Base-by-base conservation (phyloP, 1,140 invertebrate species). In the Trichomalopsis sarcophagae region DNA sequence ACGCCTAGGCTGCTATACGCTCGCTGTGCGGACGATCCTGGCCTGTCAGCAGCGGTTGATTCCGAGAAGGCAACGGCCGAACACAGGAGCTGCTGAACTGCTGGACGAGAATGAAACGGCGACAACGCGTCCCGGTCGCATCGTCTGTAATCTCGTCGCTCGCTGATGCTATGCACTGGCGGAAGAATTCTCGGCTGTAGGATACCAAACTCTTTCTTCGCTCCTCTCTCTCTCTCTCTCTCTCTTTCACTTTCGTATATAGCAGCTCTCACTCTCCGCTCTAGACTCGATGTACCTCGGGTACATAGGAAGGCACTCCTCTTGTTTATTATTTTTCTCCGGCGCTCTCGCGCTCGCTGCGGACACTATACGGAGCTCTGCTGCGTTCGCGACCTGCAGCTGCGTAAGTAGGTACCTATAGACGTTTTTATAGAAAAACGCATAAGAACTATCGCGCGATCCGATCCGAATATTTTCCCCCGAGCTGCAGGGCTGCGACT, bases 301-400 rank as follows among this genome's bases (percentile, higher is more conserved):
- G 47, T 27, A 27, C n/a, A n/a, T 0, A 47, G 44, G 44, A 14
- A 50, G 47, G 47, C 40, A 44, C 79, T 88, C 87, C 86, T 89
- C 88, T 90, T 90, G 89, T 90, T 90, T 89, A 89, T 90, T 89
- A 89, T 89, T 87, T 86, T 87, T 82, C 84, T 50, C 84, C 82
- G 82, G 85, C 74, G 40, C 73, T 84, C 66, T 50, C 40, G 23
- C 40, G 62, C 74, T 62, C 55, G 2, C 55, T 62, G 40, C 40
- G 40, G 40, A 40, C 3, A 40, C 40, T 5, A 40, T n/a, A n/a
- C 40, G 40, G 40, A 40, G 40, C 5, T 44, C 40, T 44, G 40
- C 40, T 44, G 40, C 7, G n/a, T n/a, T n/a, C n/a, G 40, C 40
- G 40, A 44, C 40, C 40, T 10, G 40, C 40, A 7, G 40, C 40